These are phyloP conservation scores for Lacanobia oleracea DNA, from an alignment of 2,888 invertebrate genomes.

Conservation along the genomic window DNA sequence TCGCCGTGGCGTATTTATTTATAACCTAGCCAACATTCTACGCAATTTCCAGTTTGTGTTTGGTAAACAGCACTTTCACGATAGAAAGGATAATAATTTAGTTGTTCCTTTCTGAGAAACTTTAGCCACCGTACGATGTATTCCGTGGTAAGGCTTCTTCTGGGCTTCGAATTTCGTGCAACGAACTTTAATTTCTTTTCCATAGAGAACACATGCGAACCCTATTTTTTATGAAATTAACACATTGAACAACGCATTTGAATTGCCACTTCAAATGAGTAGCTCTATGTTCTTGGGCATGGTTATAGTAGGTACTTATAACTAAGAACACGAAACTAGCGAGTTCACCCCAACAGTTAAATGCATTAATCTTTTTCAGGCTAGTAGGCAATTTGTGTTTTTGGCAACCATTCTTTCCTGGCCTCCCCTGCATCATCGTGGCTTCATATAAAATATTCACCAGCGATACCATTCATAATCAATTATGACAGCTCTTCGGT, in stretches of 20 bases:
- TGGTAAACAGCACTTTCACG: slow-evolving; percentile 50
- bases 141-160: slow-evolving; percentile 57
- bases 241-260: no score
- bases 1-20: slow-evolving; percentile 53
- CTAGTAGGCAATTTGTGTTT: slow-evolving; percentile 48
- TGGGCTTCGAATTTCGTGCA: slow-evolving; percentile 61
- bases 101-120: slow-evolving; percentile 44
- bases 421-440: slow-evolving; percentile 33
- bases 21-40: slow-evolving; percentile 55
- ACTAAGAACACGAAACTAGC: slow-evolving; percentile 40
- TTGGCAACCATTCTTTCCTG: slow-evolving; percentile 50
- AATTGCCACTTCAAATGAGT: slow-evolving; percentile 28
- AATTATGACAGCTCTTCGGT: slow-evolving; percentile 55
- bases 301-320: slow-evolving; percentile 17
- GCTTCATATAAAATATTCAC: slow-evolving; percentile 32
- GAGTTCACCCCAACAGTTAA: slow-evolving; percentile 36
- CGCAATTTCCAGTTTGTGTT: slow-evolving; percentile 38
- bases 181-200: slow-evolving; percentile 67
- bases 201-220: slow-evolving; percentile 35
- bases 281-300: neutral
- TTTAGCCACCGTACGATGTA: slow-evolving; percentile 21
- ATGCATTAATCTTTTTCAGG: slow-evolving; percentile 57
- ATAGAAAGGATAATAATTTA: slow-evolving; percentile 19
- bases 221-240: slow-evolving; percentile 43
- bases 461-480: slow-evolving; percentile 40